A percentile compares a stretch with the other conserved stretches of the same genome.
These are phyloP conservation scores for Strigamia maritima DNA, from an alignment of 2,888 invertebrate species.

Conservation along the genomic window DNA sequence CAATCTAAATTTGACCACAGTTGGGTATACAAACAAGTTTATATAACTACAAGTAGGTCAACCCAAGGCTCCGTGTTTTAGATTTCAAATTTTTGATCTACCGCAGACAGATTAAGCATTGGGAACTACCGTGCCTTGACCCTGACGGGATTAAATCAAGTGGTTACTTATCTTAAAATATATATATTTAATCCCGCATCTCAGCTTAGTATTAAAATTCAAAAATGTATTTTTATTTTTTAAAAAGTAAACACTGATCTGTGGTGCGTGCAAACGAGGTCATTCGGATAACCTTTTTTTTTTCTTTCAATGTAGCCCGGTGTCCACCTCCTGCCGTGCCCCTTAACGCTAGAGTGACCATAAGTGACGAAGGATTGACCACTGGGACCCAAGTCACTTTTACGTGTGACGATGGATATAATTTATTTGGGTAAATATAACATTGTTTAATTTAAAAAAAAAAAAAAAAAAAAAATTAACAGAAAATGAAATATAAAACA, in stretches of 20 bases:
- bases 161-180: too few relatives aligned
- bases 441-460: neutral
- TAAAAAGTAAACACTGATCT: neutral
- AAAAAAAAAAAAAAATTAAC: constrained; percentile 39
- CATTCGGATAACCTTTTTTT: constrained; percentile 7
- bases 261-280: constrained; percentile 21
- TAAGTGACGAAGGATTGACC: constrained; percentile 58
- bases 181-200: neutral
- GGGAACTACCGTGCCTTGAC: neutral
- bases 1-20: neutral
- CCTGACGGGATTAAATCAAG: neutral
- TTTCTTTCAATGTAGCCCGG: constrained; percentile 36
- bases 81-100: neutral
- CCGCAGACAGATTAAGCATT: neutral
- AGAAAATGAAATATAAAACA: neutral
- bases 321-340: constrained; percentile 85
- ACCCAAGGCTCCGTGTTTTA: neutral
- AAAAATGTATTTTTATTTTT: neutral
- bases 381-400: constrained; percentile 68
- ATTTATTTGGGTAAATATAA: constrained; percentile 69
- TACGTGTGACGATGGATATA: constrained; percentile 82
- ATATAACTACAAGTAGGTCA: neutral
- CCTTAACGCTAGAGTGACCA: constrained; percentile 70
- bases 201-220: neutral
- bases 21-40: neutral